Base-by-base conservation (phyloP, 2,888 invertebrate genomes). In the Eupithecia insigniata region DNA sequence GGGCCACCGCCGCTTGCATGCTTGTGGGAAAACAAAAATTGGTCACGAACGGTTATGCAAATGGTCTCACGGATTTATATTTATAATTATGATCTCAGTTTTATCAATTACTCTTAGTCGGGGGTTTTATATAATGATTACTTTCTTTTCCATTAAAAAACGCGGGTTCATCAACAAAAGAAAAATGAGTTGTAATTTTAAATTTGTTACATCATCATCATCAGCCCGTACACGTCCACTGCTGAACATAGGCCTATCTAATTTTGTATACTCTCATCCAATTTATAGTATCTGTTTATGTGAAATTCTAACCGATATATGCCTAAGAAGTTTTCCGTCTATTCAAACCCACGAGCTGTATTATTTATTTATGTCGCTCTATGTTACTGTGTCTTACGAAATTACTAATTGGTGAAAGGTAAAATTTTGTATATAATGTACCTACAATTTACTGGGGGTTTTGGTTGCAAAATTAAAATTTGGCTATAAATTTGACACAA, bases 371-470 rank as follows among this genome's bases (percentile, higher is more conserved):
- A 73, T 73, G 66, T 75, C 69, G 78, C 78, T 77, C 73, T 67
- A 62, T 73, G 67, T 76, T 30, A 68, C 30, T 74, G 71, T 74
- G 74, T 74, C 71, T 71, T 61, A 71, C 67, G 66, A 73, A 74
- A 72, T 70, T 66, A 74, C 70, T 75, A 69, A 76, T 76, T 77
- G 79, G 78, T 80, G 75, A 73, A 67, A 75, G 78, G 70, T 71
- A 70, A 62, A 51, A 70, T 64, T 69, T 71, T 18, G 43, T 76
- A 71, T 72, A 70, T 70, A n/a, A n/a, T n/a, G n/a, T n/a, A 72
- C 71, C 51, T 46, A 64, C 30, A 64, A 64, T 18, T 26, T 8
- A 46, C 60, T 60, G 32, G 66, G n/a, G 28, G 8, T 28, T 26
- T n/a, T 32, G 30, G 16, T 51, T 62, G 34, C 58, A 71, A 71